Evolutionary conservation across 1,140 invertebrate genomes (phyloP).

Genomic region (Scaptodrosophila lebanonensis): DNA sequence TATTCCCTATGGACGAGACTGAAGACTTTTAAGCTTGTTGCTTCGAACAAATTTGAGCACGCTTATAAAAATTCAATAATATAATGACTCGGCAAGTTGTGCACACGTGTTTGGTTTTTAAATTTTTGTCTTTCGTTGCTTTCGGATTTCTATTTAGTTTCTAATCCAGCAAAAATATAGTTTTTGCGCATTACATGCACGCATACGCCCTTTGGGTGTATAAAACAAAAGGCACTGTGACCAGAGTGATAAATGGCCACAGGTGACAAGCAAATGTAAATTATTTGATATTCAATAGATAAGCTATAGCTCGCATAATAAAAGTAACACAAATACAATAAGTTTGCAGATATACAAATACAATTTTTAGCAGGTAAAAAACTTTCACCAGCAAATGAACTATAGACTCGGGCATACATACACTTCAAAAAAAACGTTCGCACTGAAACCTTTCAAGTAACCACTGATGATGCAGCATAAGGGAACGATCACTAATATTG

Average conservation of each 20-base stretch:
- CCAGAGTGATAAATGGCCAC: slow-evolving; percentile 52
- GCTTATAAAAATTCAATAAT: slow-evolving; percentile 63
- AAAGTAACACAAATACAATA: slow-evolving; percentile 43
- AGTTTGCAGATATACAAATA: slow-evolving; percentile 22
- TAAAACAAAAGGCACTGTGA: slow-evolving; percentile 21
- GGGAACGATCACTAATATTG: too few relatives aligned
- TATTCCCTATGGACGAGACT: too few relatives aligned
- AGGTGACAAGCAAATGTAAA: slow-evolving; percentile 62
- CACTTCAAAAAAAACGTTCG: too few relatives aligned
- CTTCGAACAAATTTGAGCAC: slow-evolving; percentile 18
- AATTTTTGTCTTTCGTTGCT: slow-evolving; percentile 6
- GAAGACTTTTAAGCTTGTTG: slow-evolving; percentile 2
- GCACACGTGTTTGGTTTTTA: slow-evolving; percentile 50
- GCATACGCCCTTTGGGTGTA: slow-evolving; percentile 51
- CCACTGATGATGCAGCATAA: too few relatives aligned
- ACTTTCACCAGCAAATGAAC: slow-evolving; percentile 70
- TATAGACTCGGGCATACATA: slow-evolving; percentile 38
- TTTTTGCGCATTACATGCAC: too few relatives aligned
- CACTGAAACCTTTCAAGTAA: too few relatives aligned
- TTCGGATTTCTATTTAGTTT: slow-evolving; percentile 35
- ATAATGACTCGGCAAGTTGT: slow-evolving; percentile 58
- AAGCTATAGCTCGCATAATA: slow-evolving; percentile 54
- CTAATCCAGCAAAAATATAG: slow-evolving; percentile 3
- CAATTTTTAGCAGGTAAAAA: slow-evolving; percentile 31
- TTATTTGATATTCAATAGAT: slow-evolving; percentile 73